Evolutionary conservation across 1,140 invertebrate genomes (phyloP).

Genomic region (Macrosteles quadrilineatus): DNA sequence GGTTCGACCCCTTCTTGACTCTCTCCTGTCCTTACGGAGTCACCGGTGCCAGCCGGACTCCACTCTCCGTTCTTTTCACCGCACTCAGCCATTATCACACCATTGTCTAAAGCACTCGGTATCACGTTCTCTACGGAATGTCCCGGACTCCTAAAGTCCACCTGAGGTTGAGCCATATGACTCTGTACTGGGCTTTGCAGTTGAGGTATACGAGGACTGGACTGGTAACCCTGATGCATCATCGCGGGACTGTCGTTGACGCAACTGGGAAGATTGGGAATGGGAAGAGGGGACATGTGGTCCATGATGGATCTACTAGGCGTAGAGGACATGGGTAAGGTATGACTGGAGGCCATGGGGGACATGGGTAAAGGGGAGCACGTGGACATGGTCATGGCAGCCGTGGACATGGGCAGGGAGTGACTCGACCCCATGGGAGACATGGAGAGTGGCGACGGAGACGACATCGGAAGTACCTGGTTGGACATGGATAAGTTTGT

Average conservation of each 20-base stretch:
- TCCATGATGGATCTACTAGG: conserved; percentile 5
- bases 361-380: conserved; percentile 4
- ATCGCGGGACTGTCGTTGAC: neutral
- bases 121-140: conserved; percentile 22
- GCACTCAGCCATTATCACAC: conserved; percentile 12
- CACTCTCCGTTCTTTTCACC: conserved; percentile 39
- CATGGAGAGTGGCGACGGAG: neutral
- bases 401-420: conserved; percentile 4
- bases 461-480: neutral
- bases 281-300: neutral
- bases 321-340: neutral
- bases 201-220: conserved; percentile 7
- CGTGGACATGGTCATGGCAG: neutral
- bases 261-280: conserved; percentile 1
- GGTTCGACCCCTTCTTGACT: conserved; percentile 27
- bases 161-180: neutral
- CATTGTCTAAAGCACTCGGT: conserved; percentile 24
- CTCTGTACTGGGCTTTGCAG: conserved; percentile 2
- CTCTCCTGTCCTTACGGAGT: conserved; percentile 30
- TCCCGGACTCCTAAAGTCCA: conserved; percentile 27
- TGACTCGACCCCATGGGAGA: neutral
- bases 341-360: neutral
- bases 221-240: neutral
- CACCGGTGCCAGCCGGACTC: conserved; percentile 32
- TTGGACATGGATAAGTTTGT: conserved; percentile 20